Evolutionary conservation across 2,113 vertebrate species (phyloP), one percentile per base, ranked within the genome.

Genomic region (Sinocyclocheilus anshuiensis): DNA sequence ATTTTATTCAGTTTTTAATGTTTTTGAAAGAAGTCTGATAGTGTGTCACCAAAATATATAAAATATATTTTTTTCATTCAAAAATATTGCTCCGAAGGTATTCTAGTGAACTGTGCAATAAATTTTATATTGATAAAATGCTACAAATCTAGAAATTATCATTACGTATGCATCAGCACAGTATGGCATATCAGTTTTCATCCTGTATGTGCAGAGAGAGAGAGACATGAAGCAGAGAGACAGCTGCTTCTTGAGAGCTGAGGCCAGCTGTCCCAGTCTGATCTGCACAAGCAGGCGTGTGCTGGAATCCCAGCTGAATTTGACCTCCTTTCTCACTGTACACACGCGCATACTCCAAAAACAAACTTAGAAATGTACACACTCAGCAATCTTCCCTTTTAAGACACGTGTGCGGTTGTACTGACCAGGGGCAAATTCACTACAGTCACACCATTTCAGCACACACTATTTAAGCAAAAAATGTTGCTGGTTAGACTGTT

Each of bases 291-390:
- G 92, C 94, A 95, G 94, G 90, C 94, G 91, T 92, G 92, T 93
- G 94, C 92, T 90, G 92, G 93, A 93, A 93, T 94, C 93, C 91
- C 86, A 94, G 92, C 93, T 94, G 93, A 94, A 88, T 77, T 85
- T 24, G 80, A 88, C 87, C 86, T 83, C 87, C 67, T 81, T 69
- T 61, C 77, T 88, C 87, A 90, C 84, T 78, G 87, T 89, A 91
- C 29, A 89, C 74, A 77, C 71, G 42, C 57, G 8, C 84, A 81
- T 15, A 80, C 67, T 29, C 76, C 57, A 61, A 50, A 86, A 12
- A 48, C 55, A 82, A 26, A 55, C 77, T 77, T n/a, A 72, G 36
- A 84, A 81, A 84, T 72, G 77, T 83, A 77, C 82, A 36, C 82
- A 81, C 72, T 84, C 77, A 83, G 88, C 83, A 55, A 11, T 42